Evolutionary conservation across 2,113 vertebrate species (phyloP), one percentile per base, ranked within the genome.

Genomic region (Brachirus orientalis): DNA sequence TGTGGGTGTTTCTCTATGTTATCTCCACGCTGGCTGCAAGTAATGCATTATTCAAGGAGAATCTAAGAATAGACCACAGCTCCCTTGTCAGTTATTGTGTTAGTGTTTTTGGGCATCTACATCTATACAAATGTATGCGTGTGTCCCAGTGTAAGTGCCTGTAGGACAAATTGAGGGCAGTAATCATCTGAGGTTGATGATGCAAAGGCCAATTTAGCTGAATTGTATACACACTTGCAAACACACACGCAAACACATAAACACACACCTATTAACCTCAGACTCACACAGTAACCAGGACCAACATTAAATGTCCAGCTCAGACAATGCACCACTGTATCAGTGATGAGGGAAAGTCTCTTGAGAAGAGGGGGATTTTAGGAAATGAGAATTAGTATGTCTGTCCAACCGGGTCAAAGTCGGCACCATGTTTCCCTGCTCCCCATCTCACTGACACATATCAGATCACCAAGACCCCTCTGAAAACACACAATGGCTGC

Each of bases 11-110:
- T 63, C 17, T 61, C 7, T 20, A 10, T 57, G 38, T 18, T 36
- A 61, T 44, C 55, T 62, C 77, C 22, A 63, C 54, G 51, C 79
- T 62, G 38, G 71, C 80, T 83, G 74, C 54, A 78, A 69, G 69
- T 72, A 43, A 92, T 92, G 71, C 81, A 93, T 94, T 91, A 93
- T 93, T 93, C 82, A 94, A 76, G 75, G 48, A 0, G 63, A 54
- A 65, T 62, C 90, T 87, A 92, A 88, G 75, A 92, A 91, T 92
- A 92, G 85, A 71, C 65, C 56, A 41, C 50, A 57, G 69, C 70
- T 84, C 65, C 52, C 54, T 46, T 18, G 35, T 68, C 71, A 52
- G 63, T 75, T 56, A 68, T 22, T 59, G 38, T 64, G 67, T 65
- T 22, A 5, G 50, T 43, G 44, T 62, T 18, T 40, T 38, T 57